phyloP scores from a whole-genome alignment of 2,113 vertebrate genomes.

The Girardinichthys multiradiatus region DNA sequence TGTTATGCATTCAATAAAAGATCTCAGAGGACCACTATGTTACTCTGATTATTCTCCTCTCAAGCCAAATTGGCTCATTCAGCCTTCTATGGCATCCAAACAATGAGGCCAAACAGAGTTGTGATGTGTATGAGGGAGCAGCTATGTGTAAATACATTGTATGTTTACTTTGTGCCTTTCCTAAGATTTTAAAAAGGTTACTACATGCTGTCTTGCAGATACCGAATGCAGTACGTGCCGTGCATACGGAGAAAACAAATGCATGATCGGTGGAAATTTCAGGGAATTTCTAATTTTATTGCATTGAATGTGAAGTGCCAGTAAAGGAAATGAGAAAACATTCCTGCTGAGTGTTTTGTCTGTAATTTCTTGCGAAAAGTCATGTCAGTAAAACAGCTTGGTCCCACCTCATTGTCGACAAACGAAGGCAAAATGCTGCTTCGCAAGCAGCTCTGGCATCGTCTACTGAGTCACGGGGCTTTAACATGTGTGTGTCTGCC shows the following conservation, averaged over 20 bases:
- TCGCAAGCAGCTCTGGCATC: constrained; percentile 49
- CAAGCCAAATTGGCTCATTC: constrained; percentile 70
- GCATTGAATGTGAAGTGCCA: constrained; percentile 33
- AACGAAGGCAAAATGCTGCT: constrained; percentile 57
- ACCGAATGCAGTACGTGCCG: neutral
- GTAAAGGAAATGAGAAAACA: constrained; percentile 12
- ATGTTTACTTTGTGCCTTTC: neutral
- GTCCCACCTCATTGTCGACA: constrained; percentile 53
- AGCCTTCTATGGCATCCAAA: constrained; percentile 61
- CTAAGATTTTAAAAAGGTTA: constrained; percentile 1
- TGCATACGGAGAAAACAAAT: neutral
- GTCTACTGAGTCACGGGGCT: constrained; percentile 51
- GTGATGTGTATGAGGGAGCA: neutral
- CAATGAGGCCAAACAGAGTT: constrained; percentile 52
- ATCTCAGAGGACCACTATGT: constrained; percentile 69
- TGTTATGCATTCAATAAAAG: constrained; percentile 79
- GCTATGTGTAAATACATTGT: neutral
- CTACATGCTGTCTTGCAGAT: neutral
- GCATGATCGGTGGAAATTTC: constrained; percentile 20
- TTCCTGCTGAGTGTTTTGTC: constrained; percentile 40
- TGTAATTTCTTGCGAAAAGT: constrained; percentile 64
- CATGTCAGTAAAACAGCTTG: constrained; percentile 58
- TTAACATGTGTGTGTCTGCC: constrained; percentile 53
- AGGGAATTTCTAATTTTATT: constrained; percentile 38
- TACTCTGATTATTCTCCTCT: constrained; percentile 76